Evolutionary conservation across 2,797 vertebrate genomes (phyloP).

Genomic region (Acanthurus lineatus): DNA sequence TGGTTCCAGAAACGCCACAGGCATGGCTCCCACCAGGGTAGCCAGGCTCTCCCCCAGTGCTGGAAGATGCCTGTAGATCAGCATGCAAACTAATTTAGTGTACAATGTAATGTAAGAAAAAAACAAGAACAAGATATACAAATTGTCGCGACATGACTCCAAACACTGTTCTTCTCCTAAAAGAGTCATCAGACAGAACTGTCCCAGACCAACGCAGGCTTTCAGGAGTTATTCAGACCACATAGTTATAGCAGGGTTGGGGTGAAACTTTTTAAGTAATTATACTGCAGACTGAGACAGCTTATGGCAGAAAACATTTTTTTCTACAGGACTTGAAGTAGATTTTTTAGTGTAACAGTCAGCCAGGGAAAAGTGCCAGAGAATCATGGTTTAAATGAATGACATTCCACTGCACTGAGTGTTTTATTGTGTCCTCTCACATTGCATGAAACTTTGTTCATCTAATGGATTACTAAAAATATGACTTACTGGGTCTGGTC

Average conservation of each 20-base stretch:
- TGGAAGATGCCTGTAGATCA: conserved; percentile 90
- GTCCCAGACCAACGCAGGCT: neutral
- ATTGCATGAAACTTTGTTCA: neutral
- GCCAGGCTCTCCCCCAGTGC: conserved; percentile 96
- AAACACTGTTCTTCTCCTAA: neutral
- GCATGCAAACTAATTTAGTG: neutral
- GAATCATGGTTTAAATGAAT: conserved; percentile 28
- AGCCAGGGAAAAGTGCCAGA: neutral
- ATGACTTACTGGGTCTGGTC: neutral
- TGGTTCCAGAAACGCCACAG: conserved; percentile 97
- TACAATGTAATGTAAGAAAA: neutral
- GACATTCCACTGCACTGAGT: neutral
- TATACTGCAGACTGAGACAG: conserved; percentile 1
- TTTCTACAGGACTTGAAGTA: neutral
- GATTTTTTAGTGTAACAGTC: neutral
- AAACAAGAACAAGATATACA: neutral
- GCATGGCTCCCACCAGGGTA: conserved; percentile 94
- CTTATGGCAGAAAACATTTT: conserved; percentile 8
- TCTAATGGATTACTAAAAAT: conserved; percentile 13
- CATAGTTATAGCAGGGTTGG: neutral
- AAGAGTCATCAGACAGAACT: neutral
- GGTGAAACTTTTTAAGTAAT: conserved; percentile 3
- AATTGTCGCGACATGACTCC: neutral
- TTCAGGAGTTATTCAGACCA: conserved; percentile 3
- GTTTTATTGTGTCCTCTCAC: conserved; percentile 6